Percentiles rank a stretch among this genome's conserved stretches.
phyloP scores from a whole-genome alignment of 2,888 invertebrate genomes.

The Pyralis farinalis region DNA sequence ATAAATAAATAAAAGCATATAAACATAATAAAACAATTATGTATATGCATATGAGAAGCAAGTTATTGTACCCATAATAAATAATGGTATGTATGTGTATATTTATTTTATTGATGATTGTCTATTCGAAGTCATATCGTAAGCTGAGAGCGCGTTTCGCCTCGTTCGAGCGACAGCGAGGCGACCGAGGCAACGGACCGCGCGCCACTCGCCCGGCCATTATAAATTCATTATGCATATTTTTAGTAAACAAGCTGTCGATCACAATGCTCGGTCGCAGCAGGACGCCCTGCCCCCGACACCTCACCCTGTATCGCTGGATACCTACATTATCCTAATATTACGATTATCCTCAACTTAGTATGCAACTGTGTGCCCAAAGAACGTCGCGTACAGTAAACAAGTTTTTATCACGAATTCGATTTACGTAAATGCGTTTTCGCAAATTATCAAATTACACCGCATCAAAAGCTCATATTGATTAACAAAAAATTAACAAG shows the following conservation, averaged over 20 bases:
- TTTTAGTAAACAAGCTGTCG: constrained; percentile 81
- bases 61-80: background rate
- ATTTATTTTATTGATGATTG: constrained; percentile 4
- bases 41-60: no score
- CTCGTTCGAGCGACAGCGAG: constrained; percentile 35
- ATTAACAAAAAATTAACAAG: constrained; percentile 67
- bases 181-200: constrained; percentile 43
- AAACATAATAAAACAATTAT: no score
- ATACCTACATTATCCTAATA: constrained; percentile 50
- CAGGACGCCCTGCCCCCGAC: constrained; percentile 67
- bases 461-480: constrained; percentile 67
- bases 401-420: constrained; percentile 49
- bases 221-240: constrained; percentile 81
- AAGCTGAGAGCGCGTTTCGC: constrained; percentile 20
- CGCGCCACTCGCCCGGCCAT: constrained; percentile 44
- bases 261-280: constrained; percentile 73
- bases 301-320: constrained; percentile 47
- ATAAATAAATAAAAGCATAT: no score
- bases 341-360: constrained; percentile 46
- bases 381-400: constrained; percentile 40
- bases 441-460: constrained; percentile 72
- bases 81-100: background rate
- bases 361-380: constrained; percentile 34
- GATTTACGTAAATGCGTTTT: constrained; percentile 55
- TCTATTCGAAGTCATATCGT: constrained; percentile 5